Conservation (phyloP, 2,888 invertebrate species). For the Himalopsyche anomala region DNA sequence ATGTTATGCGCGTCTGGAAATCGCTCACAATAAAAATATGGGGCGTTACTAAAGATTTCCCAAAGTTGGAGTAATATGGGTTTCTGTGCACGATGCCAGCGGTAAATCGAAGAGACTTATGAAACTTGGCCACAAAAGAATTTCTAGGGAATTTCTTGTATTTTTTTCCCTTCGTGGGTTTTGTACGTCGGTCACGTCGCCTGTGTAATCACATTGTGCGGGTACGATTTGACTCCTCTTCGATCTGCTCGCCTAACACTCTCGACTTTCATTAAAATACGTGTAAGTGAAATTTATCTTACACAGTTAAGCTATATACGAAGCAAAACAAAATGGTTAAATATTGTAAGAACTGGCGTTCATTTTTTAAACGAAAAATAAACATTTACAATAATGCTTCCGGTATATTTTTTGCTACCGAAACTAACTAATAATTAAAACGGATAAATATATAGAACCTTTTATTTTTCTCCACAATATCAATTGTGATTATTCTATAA, state of each 20-base stretch:
- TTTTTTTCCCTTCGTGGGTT: not conserved
- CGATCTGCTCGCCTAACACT: not conserved
- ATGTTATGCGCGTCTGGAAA: conserved; percentile 1
- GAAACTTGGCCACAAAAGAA: conserved; percentile 15
- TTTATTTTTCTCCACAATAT: not conserved
- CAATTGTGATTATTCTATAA: not conserved
- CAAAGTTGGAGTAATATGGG: conserved; percentile 3
- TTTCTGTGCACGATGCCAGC: not conserved
- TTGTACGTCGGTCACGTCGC: not conserved
- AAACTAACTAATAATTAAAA: too few species aligned
- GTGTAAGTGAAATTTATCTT: conserved; percentile 23
- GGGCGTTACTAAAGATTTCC: conserved; percentile 1
- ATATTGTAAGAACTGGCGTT: too few species aligned
- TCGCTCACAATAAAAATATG: conserved; percentile 30
- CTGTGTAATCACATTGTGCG: conserved; percentile 26
- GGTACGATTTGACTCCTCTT: conserved; percentile 14
- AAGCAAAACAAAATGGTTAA: too few species aligned
- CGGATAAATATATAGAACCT: too few species aligned
- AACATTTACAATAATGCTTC: too few species aligned
- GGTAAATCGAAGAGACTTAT: conserved; percentile 26
- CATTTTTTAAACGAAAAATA: too few species aligned
- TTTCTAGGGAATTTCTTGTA: not conserved
- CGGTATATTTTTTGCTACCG: too few species aligned
- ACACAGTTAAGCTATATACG: not conserved
- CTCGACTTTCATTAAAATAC: conserved; percentile 14